Percentiles rank a stretch among this genome's conserved stretches.
Conservation (phyloP, 2,113 vertebrate species). For the Dromas ardeola region DNA sequence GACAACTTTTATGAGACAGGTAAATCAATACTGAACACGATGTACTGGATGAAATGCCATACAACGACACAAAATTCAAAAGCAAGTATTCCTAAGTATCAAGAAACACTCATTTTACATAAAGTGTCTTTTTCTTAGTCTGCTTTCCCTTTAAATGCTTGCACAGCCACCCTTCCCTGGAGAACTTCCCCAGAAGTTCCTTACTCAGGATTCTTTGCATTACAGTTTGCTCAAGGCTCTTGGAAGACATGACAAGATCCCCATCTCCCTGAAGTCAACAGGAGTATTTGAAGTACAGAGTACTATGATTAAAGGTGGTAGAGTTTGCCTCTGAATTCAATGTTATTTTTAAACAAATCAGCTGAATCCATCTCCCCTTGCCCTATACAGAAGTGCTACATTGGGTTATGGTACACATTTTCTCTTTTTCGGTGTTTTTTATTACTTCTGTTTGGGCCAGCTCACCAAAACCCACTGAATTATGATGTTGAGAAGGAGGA, state of each 20-base stretch:
- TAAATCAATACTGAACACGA: neutral
- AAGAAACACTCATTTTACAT: neutral
- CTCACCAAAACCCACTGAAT: neutral
- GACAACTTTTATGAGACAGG: neutral
- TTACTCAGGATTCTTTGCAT: neutral
- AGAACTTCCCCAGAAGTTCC: no score
- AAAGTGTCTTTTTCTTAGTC: neutral
- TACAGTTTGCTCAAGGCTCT: neutral
- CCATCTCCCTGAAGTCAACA: neutral
- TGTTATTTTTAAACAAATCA: neutral
- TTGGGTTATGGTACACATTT: neutral
- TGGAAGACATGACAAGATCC: neutral
- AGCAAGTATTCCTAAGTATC: neutral
- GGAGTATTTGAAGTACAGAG: neutral
- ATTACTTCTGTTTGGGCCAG: neutral
- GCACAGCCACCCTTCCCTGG: neutral
- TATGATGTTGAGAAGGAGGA: neutral
- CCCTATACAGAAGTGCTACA: neutral
- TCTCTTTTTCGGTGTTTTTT: neutral
- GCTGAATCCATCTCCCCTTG: neutral
- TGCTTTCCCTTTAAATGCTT: neutral
- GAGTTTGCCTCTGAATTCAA: neutral
- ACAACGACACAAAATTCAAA: neutral
- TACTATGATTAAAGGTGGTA: neutral
- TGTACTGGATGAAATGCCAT: neutral